Evolutionary conservation across 2,888 invertebrate genomes (phyloP).

Genomic region (Macaria notata): DNA sequence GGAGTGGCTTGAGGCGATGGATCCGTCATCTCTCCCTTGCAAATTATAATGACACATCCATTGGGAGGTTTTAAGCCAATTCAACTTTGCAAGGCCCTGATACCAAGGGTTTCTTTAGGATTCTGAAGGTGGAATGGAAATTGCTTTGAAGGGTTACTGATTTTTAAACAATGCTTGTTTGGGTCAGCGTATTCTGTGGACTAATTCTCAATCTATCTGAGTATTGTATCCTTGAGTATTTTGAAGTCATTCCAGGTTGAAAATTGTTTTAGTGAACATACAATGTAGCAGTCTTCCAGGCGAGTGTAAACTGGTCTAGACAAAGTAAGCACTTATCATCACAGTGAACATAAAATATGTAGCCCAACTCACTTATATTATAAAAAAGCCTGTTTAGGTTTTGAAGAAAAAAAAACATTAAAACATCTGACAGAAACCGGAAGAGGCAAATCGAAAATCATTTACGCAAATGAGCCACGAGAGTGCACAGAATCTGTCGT

Average conservation of each 20-base stretch:
- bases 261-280: no score
- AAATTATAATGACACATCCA: conserved; percentile 81
- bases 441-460: conserved; percentile 35
- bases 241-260: no score
- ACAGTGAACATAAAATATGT: no score
- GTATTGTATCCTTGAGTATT: no score
- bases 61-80: conserved; percentile 78
- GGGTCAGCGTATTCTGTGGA: no score
- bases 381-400: no score
- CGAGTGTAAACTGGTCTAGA: no score
- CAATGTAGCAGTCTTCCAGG: no score
- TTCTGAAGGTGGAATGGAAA: conserved; percentile 44
- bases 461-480: conserved; percentile 47
- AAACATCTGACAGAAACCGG: background rate
- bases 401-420: background rate
- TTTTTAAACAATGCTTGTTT: background rate
- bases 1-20: conserved; percentile 63
- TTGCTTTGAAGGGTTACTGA: conserved; percentile 5
- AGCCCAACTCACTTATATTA: no score
- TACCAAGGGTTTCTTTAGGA: conserved; percentile 52
- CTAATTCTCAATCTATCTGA: no score
- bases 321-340: no score
- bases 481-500: conserved; percentile 51
- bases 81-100: conserved; percentile 66
- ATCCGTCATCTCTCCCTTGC: conserved; percentile 78